A percentile compares a stretch with the other conserved stretches of the same genome.
These are phyloP conservation scores for Drosophila mayaguana DNA, from an alignment of 2,888 invertebrate genomes.

Conservation along the genomic window DNA sequence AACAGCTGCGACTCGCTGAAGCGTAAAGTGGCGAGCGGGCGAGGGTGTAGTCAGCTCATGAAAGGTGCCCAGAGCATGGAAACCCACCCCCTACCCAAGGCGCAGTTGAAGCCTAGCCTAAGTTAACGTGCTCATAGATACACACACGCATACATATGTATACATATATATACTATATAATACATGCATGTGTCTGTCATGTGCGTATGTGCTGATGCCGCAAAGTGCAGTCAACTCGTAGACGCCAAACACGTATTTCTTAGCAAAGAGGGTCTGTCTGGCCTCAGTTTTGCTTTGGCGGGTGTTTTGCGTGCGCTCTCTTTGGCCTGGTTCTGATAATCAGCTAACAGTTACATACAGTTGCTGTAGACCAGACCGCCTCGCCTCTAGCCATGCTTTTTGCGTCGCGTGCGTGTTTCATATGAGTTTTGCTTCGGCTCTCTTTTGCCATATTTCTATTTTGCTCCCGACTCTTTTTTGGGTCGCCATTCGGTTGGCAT, in stretches of 20 bases:
- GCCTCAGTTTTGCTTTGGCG: background rate
- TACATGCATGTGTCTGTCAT: background rate
- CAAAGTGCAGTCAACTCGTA: constrained; percentile 50
- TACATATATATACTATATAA: too few relatives aligned
- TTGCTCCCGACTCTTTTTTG: constrained; percentile 9
- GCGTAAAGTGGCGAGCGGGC: constrained; percentile 19
- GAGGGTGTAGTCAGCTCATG: constrained; percentile 9
- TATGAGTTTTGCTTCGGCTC: constrained; percentile 10
- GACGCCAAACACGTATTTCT: constrained; percentile 17
- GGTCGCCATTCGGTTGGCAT: constrained; percentile 7
- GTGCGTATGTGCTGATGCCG: constrained; percentile 17
- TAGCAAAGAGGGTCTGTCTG: background rate
- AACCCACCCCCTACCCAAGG: constrained; percentile 10
- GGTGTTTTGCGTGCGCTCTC: constrained; percentile 34
- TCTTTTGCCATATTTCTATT: constrained; percentile 12
- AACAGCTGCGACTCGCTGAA: constrained; percentile 17
- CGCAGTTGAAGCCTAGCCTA: constrained; percentile 11
- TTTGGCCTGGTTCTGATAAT: constrained; percentile 31
- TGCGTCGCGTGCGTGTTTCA: constrained; percentile 26
- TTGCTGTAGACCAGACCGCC: constrained; percentile 4
- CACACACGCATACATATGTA: background rate
- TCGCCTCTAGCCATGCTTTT: background rate
- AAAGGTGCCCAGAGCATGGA: constrained; percentile 37
- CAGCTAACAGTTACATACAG: constrained; percentile 34
- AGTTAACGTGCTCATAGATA: background rate